Base-by-base conservation (phyloP, 2,888 invertebrate genomes). In the Norana najaformis region DNA sequence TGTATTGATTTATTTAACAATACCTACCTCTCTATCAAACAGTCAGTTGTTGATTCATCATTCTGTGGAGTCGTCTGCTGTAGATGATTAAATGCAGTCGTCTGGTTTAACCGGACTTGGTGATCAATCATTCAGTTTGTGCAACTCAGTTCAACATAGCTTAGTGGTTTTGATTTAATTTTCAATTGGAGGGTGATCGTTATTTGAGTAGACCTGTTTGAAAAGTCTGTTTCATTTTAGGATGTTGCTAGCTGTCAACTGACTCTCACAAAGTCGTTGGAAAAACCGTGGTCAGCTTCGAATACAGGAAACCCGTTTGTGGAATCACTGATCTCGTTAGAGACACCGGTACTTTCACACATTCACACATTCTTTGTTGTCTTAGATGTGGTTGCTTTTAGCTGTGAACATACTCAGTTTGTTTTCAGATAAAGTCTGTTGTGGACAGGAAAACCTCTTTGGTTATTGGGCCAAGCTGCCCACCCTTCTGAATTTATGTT, bases 311-410 rank as follows among this genome's bases (percentile, higher is more conserved):
- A 36, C 23, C 36, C 36, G 35, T 85, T 36, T 36, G 85, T 85
- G 20, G 85, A 37, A 85, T 85, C 85, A 37, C 85, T 85, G 35
- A 37, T 85, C 85, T 85, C 85, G 35, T 18, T 85, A 36, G 85
- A 85, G 23, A 85, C 85, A 36, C 85, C 85, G 37, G 85, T 85
- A 83, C 1, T 83, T 47, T 23, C 23, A 23, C 47, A 83, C 83
- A n/a, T 47, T 23, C 23, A 23, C 47, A 83, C 83, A n/a, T n/a
- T 47, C 16, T 69, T n/a, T 69, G 30, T 30, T 69, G 69, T 69
- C 69, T 69, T n/a, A 8, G 4, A n/a, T 69, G 69, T 69, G 69
- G n/a, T n/a, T 30, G n/a, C 8, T 69, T 30, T 69, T 8, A 69
- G 69, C 30, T 69, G n/a, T n/a, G n/a, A n/a, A n/a, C n/a, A 8